These are phyloP conservation scores for Chaetops frenatus DNA, from an alignment of 2,113 vertebrate genomes.

Conservation along the genomic window DNA sequence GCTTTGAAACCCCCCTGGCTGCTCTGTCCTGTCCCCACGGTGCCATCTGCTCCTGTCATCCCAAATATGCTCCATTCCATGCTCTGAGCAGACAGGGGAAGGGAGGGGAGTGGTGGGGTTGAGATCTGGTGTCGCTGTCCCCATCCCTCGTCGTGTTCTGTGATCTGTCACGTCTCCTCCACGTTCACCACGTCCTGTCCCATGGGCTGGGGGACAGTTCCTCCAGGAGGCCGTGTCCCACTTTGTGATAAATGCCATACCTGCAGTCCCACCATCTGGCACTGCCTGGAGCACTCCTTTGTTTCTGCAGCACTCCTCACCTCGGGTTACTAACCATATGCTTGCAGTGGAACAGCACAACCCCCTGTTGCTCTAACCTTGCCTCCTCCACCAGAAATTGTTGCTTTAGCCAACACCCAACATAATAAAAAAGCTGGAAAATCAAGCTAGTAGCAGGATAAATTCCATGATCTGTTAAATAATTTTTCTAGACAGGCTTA, in stretches of 20 bases:
- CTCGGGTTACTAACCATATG: constrained; percentile 35
- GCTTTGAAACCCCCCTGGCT: neutral
- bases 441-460: constrained; percentile 53
- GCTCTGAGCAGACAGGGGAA: neutral
- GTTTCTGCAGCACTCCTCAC: neutral
- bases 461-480: constrained; percentile 44
- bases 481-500: neutral
- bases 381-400: constrained; percentile 5
- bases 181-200: neutral
- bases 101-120: neutral
- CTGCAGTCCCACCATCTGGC: neutral
- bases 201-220: neutral
- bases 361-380: neutral
- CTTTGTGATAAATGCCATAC: neutral
- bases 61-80: neutral
- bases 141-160: neutral
- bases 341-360: neutral
- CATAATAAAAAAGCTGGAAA: neutral
- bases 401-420: neutral
- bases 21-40: neutral
- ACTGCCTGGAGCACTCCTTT: neutral
- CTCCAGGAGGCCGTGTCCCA: neutral
- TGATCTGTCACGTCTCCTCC: neutral
- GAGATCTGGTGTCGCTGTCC: neutral
- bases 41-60: neutral